A percentile compares a stretch with the other conserved stretches of the same genome.
These are phyloP conservation scores for Nesoenas mayeri DNA, from an alignment of 2,113 vertebrate species.

Conservation along the genomic window DNA sequence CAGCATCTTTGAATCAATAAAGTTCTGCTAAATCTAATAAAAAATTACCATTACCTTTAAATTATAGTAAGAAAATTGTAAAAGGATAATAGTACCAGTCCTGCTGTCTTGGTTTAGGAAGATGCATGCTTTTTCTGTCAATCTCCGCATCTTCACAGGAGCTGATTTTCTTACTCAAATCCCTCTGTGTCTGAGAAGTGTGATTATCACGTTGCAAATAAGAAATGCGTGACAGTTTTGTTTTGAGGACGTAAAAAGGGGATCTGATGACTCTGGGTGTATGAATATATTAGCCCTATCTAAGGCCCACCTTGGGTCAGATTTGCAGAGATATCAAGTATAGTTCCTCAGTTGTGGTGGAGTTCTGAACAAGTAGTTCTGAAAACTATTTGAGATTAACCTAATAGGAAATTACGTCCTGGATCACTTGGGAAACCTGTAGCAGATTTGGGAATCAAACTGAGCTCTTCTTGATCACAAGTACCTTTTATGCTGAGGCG, in stretches of 20 bases:
- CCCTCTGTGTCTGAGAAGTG: not conserved
- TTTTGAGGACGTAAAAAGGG: not conserved
- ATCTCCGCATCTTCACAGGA: not conserved
- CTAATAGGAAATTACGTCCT: not conserved
- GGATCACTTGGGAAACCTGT: not conserved
- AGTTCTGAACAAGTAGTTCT: not conserved
- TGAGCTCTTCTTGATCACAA: not conserved
- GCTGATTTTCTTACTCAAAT: not conserved
- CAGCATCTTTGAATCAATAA: conserved; percentile 53
- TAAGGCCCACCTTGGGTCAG: not conserved
- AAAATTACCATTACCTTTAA: conserved; percentile 45
- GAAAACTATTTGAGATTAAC: not conserved
- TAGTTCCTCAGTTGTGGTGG: not conserved
- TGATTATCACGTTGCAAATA: conserved; percentile 2
- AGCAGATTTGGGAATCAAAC: not conserved
- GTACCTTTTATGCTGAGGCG: not conserved
- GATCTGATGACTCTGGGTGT: not conserved
- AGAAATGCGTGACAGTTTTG: not conserved
- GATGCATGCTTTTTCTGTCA: not conserved
- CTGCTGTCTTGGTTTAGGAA: not conserved
- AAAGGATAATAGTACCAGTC: not conserved
- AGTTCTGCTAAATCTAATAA: conserved; percentile 43
- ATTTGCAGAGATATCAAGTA: not conserved
- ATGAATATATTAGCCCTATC: not conserved
- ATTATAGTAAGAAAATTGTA: not conserved